phyloP scores from a whole-genome alignment of 2,113 vertebrate species.

The Glareola pratincola region DNA sequence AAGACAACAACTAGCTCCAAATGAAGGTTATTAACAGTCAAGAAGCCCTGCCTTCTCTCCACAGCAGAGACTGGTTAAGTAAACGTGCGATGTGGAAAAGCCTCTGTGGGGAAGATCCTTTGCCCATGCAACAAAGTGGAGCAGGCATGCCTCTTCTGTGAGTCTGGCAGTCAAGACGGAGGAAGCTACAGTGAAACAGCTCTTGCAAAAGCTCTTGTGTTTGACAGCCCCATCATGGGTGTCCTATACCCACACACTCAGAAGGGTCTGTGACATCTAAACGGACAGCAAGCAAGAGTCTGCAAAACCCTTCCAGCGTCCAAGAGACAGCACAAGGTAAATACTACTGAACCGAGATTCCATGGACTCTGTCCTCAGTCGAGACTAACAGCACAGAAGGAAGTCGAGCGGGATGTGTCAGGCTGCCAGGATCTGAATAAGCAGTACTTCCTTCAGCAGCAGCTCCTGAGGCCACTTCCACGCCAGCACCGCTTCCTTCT shows the following conservation, averaged over 20 bases:
- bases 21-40: neutral
- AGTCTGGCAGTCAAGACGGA: neutral
- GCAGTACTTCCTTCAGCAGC: neutral
- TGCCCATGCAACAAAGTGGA: neutral
- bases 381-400: neutral
- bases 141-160: neutral
- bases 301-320: neutral
- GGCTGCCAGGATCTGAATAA: neutral
- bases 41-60: neutral
- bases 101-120: neutral
- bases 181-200: neutral
- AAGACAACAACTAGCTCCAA: neutral
- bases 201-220: neutral
- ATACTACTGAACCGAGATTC: neutral
- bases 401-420: neutral
- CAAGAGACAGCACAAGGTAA: neutral
- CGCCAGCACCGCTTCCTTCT: neutral
- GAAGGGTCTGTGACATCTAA: neutral
- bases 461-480: neutral
- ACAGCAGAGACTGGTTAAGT: neutral
- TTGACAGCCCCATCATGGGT: neutral
- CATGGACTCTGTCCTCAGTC: neutral
- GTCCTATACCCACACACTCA: neutral
- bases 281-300: neutral
- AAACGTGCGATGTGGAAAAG: neutral